These are phyloP conservation scores for Syritta pipiens DNA, from an alignment of 2,888 invertebrate genomes.

Conservation along the genomic window DNA sequence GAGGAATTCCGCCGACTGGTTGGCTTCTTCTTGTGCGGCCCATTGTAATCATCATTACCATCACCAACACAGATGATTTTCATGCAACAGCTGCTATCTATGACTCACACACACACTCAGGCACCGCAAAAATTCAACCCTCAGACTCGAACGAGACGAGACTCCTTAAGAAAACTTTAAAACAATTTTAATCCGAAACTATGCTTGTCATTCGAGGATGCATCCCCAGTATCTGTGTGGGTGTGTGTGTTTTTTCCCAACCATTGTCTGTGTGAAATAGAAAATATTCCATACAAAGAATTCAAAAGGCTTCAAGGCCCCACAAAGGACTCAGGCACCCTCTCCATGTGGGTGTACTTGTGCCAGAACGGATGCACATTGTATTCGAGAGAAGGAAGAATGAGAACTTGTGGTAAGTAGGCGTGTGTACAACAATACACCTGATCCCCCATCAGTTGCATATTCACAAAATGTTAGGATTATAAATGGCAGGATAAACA, in stretches of 20 bases:
- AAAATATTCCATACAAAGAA: conserved; percentile 45
- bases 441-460: conserved; percentile 66
- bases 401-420: no score
- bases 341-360: not conserved
- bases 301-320: conserved; percentile 52
- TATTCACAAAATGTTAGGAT: conserved; percentile 62
- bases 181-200: conserved; percentile 66
- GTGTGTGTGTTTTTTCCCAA: no score
- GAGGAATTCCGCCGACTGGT: conserved; percentile 12
- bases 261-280: conserved; percentile 42
- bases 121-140: conserved; percentile 29
- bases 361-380: conserved; percentile 40
- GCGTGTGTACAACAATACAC: conserved; percentile 60
- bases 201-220: conserved; percentile 63
- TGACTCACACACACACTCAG: no score
- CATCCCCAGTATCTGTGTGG: not conserved
- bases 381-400: no score
- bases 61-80: conserved; percentile 25
- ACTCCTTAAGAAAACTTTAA: conserved; percentile 64
- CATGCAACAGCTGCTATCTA: conserved; percentile 52
- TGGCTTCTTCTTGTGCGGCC: conserved; percentile 17
- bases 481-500: conserved; percentile 67
- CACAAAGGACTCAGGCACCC: conserved; percentile 72
- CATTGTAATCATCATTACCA: conserved; percentile 52
- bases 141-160: conserved; percentile 19